phyloP scores from a whole-genome alignment of 2,797 vertebrate genomes.

The Tolypeutes matacus region DNA sequence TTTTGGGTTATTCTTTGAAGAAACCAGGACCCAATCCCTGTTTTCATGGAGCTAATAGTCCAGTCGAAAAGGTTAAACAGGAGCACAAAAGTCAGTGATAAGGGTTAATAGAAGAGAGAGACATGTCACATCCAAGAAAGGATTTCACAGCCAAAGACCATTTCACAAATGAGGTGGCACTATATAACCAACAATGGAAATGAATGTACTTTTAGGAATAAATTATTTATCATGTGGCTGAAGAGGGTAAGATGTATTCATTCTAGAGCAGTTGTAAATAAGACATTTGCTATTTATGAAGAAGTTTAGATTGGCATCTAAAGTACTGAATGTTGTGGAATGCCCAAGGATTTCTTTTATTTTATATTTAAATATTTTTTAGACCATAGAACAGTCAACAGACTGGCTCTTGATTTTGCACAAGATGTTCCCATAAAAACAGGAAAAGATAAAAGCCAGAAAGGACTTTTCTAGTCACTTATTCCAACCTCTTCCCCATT shows the following conservation, averaged over 20 bases:
- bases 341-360: slow-evolving; percentile 2
- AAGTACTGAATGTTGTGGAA: neutral
- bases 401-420: slow-evolving; percentile 39
- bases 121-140: neutral
- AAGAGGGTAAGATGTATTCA: slow-evolving; percentile 32
- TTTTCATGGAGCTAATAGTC: neutral
- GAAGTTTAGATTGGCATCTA: slow-evolving; percentile 29
- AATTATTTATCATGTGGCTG: slow-evolving; percentile 42
- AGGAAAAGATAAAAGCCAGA: slow-evolving; percentile 5
- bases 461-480: neutral
- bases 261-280: neutral
- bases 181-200: slow-evolving; percentile 21
- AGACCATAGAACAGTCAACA: neutral
- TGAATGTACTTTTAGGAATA: slow-evolving; percentile 55
- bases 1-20: neutral
- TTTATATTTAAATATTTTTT: slow-evolving; percentile 45
- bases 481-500: neutral
- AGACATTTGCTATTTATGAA: slow-evolving; percentile 35
- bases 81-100: slow-evolving; percentile 14
- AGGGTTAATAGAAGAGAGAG: neutral
- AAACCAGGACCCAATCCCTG: neutral
- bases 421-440: neutral
- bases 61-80: neutral
- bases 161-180: slow-evolving; percentile 12
- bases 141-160: neutral